Percentiles rank a stretch among this genome's conserved stretches.
phyloP scores from a whole-genome alignment of 2,797 vertebrate genomes.

The Loris lydekkerianus region DNA sequence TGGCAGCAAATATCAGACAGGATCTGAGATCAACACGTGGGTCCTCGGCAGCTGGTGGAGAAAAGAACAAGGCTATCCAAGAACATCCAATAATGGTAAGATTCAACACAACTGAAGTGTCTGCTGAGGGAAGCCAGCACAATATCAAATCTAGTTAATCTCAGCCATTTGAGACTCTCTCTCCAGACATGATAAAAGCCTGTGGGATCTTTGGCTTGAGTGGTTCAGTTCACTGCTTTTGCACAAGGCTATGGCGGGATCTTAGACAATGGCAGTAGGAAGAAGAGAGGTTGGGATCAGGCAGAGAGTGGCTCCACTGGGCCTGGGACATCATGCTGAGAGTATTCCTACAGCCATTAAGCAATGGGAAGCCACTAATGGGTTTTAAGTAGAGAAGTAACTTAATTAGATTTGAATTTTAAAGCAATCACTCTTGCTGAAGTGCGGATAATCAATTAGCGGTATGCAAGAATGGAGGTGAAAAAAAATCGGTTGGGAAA shows the following conservation, averaged over 20 bases:
- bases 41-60: not conserved
- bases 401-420: constrained; percentile 59
- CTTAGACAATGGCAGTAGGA: not conserved
- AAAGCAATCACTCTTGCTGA: not conserved
- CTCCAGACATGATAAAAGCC: constrained; percentile 52
- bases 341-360: not conserved
- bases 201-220: not conserved
- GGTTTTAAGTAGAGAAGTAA: constrained; percentile 25
- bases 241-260: not conserved
- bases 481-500: constrained; percentile 3
- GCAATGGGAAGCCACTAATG: not conserved
- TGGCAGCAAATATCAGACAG: not conserved
- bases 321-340: not conserved
- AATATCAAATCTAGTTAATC: constrained; percentile 5
- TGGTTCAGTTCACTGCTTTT: not conserved
- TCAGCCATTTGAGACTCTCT: constrained; percentile 12
- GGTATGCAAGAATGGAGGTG: not conserved
- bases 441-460: constrained; percentile 24
- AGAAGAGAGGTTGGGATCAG: not conserved
- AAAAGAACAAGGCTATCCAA: constrained; percentile 57
- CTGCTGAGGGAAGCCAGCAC: not conserved
- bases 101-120: not conserved
- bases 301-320: not conserved
- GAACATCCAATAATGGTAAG: constrained; percentile 20
- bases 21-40: constrained; percentile 48